phyloP scores from a whole-genome alignment of 2,797 vertebrate genomes.

The Manis javanica region DNA sequence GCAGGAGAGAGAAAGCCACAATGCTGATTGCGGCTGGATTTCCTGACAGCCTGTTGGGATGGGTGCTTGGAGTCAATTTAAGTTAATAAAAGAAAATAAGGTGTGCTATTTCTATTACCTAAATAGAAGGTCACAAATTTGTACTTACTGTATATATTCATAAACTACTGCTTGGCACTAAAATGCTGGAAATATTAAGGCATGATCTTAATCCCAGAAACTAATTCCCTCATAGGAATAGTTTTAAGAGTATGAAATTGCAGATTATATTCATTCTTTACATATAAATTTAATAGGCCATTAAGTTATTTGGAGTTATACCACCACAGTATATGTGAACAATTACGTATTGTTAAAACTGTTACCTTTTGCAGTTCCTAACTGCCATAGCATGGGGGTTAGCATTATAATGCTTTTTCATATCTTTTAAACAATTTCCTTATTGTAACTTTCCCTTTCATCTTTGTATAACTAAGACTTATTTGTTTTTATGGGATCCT shows the following conservation, averaged over 20 bases:
- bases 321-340: background rate
- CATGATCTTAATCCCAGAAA: background rate
- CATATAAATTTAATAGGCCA: background rate
- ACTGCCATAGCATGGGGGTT: background rate
- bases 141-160: too few relatives aligned
- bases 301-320: background rate
- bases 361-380: background rate
- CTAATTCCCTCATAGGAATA: background rate
- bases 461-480: background rate
- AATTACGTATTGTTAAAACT: background rate
- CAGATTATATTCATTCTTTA: background rate
- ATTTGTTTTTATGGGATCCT: background rate
- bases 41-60: background rate
- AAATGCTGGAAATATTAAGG: background rate
- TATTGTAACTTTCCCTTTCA: background rate
- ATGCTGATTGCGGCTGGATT: background rate
- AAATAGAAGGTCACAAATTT: background rate
- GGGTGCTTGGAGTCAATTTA: background rate
- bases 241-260: background rate
- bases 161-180: background rate
- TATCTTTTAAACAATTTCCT: background rate
- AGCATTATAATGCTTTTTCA: background rate
- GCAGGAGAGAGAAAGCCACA: background rate
- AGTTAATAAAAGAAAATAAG: background rate
- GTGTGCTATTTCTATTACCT: background rate